Evolutionary conservation across 2,888 invertebrate species (phyloP), one percentile per base, ranked within the genome.

Genomic region (Cylloceria caligata): DNA sequence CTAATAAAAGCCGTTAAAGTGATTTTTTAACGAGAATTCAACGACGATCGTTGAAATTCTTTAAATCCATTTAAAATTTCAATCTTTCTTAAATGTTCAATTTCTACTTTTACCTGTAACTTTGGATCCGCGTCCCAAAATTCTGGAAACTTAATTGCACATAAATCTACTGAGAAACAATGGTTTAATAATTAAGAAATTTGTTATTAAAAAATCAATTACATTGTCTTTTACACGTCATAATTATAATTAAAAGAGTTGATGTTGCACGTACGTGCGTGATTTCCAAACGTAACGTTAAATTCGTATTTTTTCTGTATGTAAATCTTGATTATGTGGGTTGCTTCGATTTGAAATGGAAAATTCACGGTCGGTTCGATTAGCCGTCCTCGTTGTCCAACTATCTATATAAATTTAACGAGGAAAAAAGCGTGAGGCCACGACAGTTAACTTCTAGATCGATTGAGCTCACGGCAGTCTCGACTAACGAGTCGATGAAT

Each of bases 401-500:
- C 73, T 73, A 69, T 55, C 73, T 64, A 73, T 77, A 81, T 73
- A 72, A 77, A 73, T 81, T 73, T 74, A 73, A 81, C 64, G 77
- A 81, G 67, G 55, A 68, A 73, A 77, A n/a, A 52, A 49, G 45
- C 47, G 49, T 19, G 39, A 6, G 49, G n/a, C n/a, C 16, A 42
- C 27, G n/a, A 6, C 30, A 34, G 30, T 47, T 6, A 19, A 19
- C 19, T 21, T 30, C 21, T 13, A 34, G 60, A 72, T 72, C 72
- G 60, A 72, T 71, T 57, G 45, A 19, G 52, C 52, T 55, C 69
- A 55, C 69, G 69, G 71, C 55, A 60, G 57, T 27, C 30, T 72
- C 47, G 34, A 47, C 67, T 81, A 78, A 81, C 81, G 81, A 81
- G 81, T 81, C 78, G 74, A 81, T 81, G 81, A 81, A 81, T 81